Evolutionary conservation across 1,140 invertebrate genomes (phyloP).

Genomic region (Kradibia gibbosae): DNA sequence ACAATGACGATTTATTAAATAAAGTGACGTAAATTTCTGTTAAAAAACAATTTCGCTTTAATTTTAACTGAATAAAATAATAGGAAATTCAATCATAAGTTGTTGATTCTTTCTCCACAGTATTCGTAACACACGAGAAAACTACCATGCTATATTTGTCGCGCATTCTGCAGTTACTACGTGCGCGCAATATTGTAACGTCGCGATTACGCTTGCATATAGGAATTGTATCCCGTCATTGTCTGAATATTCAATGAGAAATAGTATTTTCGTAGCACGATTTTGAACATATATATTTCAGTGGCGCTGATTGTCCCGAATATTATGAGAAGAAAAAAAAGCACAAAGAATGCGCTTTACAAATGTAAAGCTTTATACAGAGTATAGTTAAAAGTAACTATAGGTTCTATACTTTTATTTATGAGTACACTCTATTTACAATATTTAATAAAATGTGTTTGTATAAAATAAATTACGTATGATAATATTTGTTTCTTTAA

Average conservation of each 20-base stretch:
- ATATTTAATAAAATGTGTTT: too few species aligned
- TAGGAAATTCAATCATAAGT: not conserved
- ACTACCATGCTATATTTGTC: constrained; percentile 31
- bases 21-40: not conserved
- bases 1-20: too few species aligned
- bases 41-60: not conserved
- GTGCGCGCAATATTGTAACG: constrained; percentile 45
- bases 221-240: constrained; percentile 42
- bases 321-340: not conserved
- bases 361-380: not conserved
- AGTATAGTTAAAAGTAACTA: not conserved
- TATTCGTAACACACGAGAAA: constrained; percentile 3
- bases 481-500: too few species aligned
- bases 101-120: constrained; percentile 12
- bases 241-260: constrained; percentile 48
- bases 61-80: not conserved
- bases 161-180: constrained; percentile 25
- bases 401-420: not conserved
- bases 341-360: not conserved
- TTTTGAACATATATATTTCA: constrained; percentile 29
- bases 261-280: constrained; percentile 43
- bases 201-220: constrained; percentile 35
- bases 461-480: too few species aligned
- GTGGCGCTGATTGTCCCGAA: constrained; percentile 1
- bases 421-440: not conserved